Evolutionary conservation across 1,140 invertebrate genomes (phyloP).

Genomic region (Drusus annulatus): DNA sequence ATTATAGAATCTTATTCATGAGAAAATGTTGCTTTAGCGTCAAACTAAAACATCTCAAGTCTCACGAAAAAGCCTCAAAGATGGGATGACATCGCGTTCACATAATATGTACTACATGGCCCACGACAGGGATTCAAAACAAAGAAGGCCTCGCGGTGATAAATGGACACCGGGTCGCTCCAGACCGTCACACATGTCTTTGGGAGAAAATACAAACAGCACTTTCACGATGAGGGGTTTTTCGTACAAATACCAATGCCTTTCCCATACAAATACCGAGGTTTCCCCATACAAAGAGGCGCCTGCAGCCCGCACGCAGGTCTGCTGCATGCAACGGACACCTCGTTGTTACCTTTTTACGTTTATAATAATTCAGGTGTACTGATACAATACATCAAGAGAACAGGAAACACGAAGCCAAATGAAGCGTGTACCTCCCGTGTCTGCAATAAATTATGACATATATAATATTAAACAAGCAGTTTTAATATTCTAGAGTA

Average conservation of each 20-base stretch:
- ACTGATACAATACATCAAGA: neutral
- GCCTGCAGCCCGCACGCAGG: neutral
- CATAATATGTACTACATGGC: too few relatives aligned
- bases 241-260: too few relatives aligned
- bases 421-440: neutral
- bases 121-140: conserved; percentile 10
- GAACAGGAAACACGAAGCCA: neutral
- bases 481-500: too few relatives aligned
- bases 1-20: too few relatives aligned
- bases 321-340: conserved; percentile 22
- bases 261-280: neutral
- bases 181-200: neutral
- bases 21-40: too few relatives aligned
- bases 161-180: conserved; percentile 11
- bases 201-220: too few relatives aligned
- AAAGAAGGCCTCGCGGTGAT: conserved; percentile 1
- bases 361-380: conserved; percentile 17
- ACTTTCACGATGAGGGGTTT: too few relatives aligned
- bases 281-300: conserved; percentile 11
- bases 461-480: neutral
- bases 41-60: too few relatives aligned
- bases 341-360: conserved; percentile 9
- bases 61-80: too few relatives aligned
- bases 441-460: neutral
- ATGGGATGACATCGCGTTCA: too few relatives aligned